These are phyloP conservation scores for Ischnura elegans DNA, from an alignment of 2,888 invertebrate species.

Conservation along the genomic window DNA sequence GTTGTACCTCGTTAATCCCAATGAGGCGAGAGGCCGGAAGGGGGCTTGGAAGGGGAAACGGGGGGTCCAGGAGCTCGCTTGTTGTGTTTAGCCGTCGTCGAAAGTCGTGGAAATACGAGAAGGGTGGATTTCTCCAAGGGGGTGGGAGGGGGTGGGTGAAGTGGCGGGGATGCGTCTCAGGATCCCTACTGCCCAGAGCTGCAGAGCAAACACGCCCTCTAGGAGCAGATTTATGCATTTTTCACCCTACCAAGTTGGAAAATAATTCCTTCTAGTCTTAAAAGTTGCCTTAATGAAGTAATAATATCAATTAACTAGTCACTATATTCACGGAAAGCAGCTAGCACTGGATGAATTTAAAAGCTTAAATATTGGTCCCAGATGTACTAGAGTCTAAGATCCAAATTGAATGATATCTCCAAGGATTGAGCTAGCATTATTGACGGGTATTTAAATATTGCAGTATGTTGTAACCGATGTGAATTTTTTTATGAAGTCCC, in stretches of 20 bases:
- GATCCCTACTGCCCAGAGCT: not conserved
- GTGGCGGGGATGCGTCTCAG: not conserved
- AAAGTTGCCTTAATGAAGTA: too few species aligned
- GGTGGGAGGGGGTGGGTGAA: not conserved
- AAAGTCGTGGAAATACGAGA: not conserved
- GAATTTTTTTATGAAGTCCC: too few species aligned
- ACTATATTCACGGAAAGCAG: too few species aligned
- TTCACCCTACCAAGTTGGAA: not conserved
- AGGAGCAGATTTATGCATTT: not conserved
- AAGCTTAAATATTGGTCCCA: too few species aligned
- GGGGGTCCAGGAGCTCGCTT: not conserved
- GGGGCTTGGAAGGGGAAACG: not conserved
- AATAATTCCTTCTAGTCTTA: not conserved
- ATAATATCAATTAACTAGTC: too few species aligned
- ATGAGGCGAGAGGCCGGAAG: constrained; percentile 37
- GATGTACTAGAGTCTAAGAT: too few species aligned
- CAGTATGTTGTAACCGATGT: too few species aligned
- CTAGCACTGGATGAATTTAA: too few species aligned
- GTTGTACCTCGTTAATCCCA: constrained; percentile 62
- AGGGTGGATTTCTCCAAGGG: not conserved
- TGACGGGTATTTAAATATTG: too few species aligned
- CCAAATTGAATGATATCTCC: too few species aligned
- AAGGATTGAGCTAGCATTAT: too few species aligned
- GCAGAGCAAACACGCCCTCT: not conserved
- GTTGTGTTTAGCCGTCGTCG: constrained; percentile 21